Evolutionary conservation across 2,797 vertebrate genomes (phyloP).

Genomic region (Tarsius wallacei): DNA sequence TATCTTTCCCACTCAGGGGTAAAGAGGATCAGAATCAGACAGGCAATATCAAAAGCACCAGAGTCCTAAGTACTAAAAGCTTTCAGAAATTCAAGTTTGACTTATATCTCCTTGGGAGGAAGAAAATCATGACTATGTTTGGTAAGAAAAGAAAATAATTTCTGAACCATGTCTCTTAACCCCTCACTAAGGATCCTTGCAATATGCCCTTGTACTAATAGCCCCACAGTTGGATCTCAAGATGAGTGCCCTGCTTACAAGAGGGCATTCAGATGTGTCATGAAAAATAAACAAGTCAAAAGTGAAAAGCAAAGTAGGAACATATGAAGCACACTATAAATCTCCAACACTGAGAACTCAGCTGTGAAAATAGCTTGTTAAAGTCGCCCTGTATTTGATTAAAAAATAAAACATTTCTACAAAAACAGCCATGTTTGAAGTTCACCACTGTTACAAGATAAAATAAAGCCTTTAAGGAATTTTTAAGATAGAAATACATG

Average conservation of each 20-base stretch:
- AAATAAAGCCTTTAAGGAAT: constrained; percentile 76
- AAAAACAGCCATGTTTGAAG: constrained; percentile 78
- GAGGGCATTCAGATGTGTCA: constrained; percentile 80
- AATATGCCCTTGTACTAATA: constrained; percentile 57
- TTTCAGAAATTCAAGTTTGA: constrained; percentile 69
- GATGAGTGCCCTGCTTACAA: constrained; percentile 59
- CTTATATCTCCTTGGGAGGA: constrained; percentile 59
- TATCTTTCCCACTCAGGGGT: constrained; percentile 15
- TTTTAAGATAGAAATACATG: constrained; percentile 50
- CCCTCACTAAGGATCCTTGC: constrained; percentile 54
- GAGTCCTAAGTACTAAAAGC: neutral
- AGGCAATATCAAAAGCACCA: constrained; percentile 6
- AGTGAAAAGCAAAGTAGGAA: constrained; percentile 64
- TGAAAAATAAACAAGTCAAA: constrained; percentile 82
- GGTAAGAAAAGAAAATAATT: constrained; percentile 72
- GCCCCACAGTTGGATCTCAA: constrained; percentile 62
- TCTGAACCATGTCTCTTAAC: constrained; percentile 53
- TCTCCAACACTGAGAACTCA: constrained; percentile 55
- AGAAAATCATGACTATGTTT: constrained; percentile 66
- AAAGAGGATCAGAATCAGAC: neutral
- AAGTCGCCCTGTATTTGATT: constrained; percentile 72
- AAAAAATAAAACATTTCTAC: constrained; percentile 79
- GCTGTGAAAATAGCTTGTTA: constrained; percentile 82
- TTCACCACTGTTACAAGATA: constrained; percentile 68
- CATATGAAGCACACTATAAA: constrained; percentile 76